Base-by-base conservation (phyloP, 2,888 invertebrate genomes). In the Apodemia duryi region DNA sequence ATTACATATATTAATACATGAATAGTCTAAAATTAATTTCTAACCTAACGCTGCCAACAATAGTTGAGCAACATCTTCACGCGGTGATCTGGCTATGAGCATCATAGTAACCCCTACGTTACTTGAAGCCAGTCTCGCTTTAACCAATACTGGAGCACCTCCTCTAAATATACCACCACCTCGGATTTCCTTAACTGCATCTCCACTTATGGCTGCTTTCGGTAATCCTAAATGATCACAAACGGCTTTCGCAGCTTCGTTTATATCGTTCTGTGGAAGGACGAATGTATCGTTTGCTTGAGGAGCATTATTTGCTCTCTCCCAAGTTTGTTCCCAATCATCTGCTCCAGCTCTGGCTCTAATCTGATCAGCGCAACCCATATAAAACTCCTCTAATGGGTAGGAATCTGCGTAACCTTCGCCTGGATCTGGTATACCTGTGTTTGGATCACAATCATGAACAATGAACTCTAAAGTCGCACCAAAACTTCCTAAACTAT, bases 331-430 rank as follows among this genome's bases (percentile, higher is more conserved):
- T 13, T 93, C 94, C 81, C 88, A 91, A 41, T 90, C 88, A 3
- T 88, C 88, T 0, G 77, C 73, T 0, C 80, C 85, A 0, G 79
- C 79, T 60, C 85, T 73, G 0, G 85, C 81, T 28, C 88, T 73
- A 1, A 91, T 84, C 68, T 91, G 91, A 70, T 91, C 91, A 0
- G 86, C 73, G 61, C 85, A 86, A 9, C 82, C 84, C 71, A 91
- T 85, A 38, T 88, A 86, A 28, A 91, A 88, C 72, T 99, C 98
- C 88, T 99, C 99, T 66, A 99, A 83, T 80, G 96, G 97, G 80
- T 99, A 99, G 68, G 98, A 98, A 80, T 99, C 99, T 66, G 97
- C 96, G 76, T 99, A 99, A 6, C 98, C 95, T 74, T 99, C 98
- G n/a, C 98, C 98, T 2, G 97, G 96, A 73, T 98, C 98, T 0